Evolutionary conservation across 1,140 invertebrate genomes (phyloP), one percentile per base, ranked within the genome.

Genomic region (Carcinoscorpius rotundicauda): DNA sequence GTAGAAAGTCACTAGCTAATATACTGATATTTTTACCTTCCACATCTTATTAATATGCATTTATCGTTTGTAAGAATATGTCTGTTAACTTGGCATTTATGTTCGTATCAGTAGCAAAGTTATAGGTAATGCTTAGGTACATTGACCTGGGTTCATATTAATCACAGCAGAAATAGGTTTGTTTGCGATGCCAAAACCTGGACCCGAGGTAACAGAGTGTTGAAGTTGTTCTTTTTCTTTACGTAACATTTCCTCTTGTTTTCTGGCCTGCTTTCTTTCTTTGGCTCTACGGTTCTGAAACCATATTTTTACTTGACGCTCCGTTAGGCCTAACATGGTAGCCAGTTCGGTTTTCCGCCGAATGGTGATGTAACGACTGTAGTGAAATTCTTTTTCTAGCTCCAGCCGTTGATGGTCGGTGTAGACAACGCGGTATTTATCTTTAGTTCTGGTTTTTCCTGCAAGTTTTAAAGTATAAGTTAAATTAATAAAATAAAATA

Each of bases 351-450:
- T 83, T 79, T 98, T 98, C 58, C 94, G 83, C 50, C 89, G 82
- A 65, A 97, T 97, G 10, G 93, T 97, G 72, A 98, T 98, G 78
- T 97, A 99, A 49, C 88, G 83, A 68, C 85, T 92, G 75, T 87
- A 93, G 74, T 91, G 87, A 74, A 97, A 98, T 76, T 98, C 95
- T 73, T 97, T 97, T 77, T 98, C 96, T 66, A 98, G 77, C 76
- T 98, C 94, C 11, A 97, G 78, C 10, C 95, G 81, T 78, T 98
- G 96, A 72, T 89, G 87, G 73, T 99, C 96, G 6, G 88, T 92
- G 79, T 99, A 99, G 51, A 99, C 96, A 4, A 97, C 93, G 52
- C 96, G 83, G 79, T 98, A 99, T 80, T 98, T 98, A 80, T 99
- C 96, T 80, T 96, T 97, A n/a, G 96, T 98, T 67, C 96, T 80